Conservation (phyloP, 1,140 invertebrate species). For the Pogonomyrmex barbatus region DNA sequence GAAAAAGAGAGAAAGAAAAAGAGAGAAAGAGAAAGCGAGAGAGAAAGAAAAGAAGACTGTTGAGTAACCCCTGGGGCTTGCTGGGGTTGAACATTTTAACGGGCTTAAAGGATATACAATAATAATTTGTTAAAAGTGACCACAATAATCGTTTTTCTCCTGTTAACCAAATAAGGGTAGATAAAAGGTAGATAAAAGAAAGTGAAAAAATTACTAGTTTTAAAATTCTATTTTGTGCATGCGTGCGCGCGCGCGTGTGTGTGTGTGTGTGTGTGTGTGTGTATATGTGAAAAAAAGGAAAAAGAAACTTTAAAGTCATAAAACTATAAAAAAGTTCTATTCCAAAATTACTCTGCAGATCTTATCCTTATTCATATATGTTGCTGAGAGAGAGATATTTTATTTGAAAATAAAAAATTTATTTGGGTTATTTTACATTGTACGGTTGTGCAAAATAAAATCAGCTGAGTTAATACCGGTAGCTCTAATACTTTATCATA, state of each 20-base stretch:
- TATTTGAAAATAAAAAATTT: not conserved
- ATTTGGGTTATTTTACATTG: too few relatives aligned
- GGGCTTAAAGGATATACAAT: conserved; percentile 76
- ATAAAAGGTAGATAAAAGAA: conserved; percentile 70
- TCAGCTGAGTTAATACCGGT: too few relatives aligned
- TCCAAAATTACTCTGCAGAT: conserved; percentile 74
- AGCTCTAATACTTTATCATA: too few relatives aligned
- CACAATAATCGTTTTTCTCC: conserved; percentile 76
- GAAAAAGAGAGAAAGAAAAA: not conserved
- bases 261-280: too few relatives aligned
- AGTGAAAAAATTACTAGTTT: not conserved
- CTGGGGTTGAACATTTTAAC: not conserved
- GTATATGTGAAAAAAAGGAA: too few relatives aligned
- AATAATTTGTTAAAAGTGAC: conserved; percentile 82
- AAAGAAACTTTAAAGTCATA: conserved; percentile 21
- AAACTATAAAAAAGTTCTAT: conserved; percentile 74
- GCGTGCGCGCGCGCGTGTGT: too few relatives aligned
- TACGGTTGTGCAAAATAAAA: too few relatives aligned
- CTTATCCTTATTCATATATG: not conserved
- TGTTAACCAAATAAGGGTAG: conserved; percentile 41
- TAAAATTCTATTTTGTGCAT: too few relatives aligned
- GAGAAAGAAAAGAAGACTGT: conserved; percentile 2
- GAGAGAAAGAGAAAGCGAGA: not conserved
- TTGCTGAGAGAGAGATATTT: not conserved
- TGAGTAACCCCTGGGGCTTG: not conserved